Evolutionary conservation across 2,888 invertebrate species (phyloP).

Genomic region (Monoplex corrugatus): DNA sequence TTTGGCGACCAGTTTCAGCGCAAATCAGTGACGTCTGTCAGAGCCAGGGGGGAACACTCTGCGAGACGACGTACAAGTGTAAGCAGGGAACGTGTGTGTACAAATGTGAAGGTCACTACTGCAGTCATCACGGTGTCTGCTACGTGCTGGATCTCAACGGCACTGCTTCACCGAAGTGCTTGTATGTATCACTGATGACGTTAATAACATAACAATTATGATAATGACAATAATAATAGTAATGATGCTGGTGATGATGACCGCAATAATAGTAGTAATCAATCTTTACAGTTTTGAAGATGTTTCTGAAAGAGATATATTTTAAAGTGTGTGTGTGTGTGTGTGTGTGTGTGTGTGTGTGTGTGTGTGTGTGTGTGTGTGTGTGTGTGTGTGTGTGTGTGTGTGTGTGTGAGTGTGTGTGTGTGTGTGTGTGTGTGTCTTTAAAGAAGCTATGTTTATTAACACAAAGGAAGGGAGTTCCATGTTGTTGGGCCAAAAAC

Average conservation of each 20-base stretch:
- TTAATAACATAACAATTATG: too few species aligned
- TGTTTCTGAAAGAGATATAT: too few species aligned
- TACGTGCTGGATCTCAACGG: not conserved
- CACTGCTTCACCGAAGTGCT: not conserved
- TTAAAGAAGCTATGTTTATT: too few species aligned
- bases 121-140: constrained; percentile 25
- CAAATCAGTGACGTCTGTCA: constrained; percentile 6
- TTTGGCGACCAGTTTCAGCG: constrained; percentile 10
- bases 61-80: not conserved
- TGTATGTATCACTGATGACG: not conserved
- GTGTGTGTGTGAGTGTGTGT: not conserved
- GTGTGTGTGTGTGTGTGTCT: not conserved
- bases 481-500: too few species aligned
- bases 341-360: constrained; percentile 5
- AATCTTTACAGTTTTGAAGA: too few species aligned
- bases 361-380: not conserved
- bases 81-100: not conserved
- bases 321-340: not conserved
- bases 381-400: not conserved
- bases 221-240: too few species aligned
- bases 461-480: too few species aligned
- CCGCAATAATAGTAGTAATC: too few species aligned
- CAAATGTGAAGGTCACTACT: constrained; percentile 35
- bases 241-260: too few species aligned
- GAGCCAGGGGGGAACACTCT: not conserved